Conservation (phyloP, 2,797 vertebrate species). For the Myripristis murdjan region DNA sequence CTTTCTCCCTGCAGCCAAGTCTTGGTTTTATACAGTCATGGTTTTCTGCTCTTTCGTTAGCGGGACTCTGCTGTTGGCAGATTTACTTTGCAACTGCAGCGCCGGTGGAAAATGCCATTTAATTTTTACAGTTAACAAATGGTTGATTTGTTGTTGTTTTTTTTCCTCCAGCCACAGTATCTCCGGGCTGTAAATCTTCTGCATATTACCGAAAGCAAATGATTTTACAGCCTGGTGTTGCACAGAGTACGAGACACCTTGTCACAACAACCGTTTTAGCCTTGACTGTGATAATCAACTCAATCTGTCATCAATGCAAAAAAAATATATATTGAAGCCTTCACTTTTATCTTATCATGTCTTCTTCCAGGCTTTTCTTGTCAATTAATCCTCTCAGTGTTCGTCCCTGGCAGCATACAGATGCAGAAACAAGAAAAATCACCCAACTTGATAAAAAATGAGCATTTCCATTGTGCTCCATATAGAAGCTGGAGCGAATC, state of each 20-base stretch:
- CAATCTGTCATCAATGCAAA: slow-evolving; percentile 32
- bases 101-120: slow-evolving; percentile 79
- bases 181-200: slow-evolving; percentile 42
- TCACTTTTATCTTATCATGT: slow-evolving; percentile 28
- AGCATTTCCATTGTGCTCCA: background rate
- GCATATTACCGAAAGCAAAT: background rate
- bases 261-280: slow-evolving; percentile 13
- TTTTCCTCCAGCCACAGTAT: slow-evolving; percentile 54
- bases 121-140: slow-evolving; percentile 69
- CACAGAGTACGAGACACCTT: background rate
- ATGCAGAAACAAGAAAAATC: background rate
- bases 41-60: slow-evolving; percentile 74
- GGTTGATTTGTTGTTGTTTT: slow-evolving; percentile 65
- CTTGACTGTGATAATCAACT: slow-evolving; percentile 20
- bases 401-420: background rate
- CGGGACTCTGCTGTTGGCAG: slow-evolving; percentile 68
- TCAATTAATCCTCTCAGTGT: background rate
- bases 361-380: slow-evolving; percentile 7
- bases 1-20: slow-evolving; percentile 75
- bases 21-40: slow-evolving; percentile 73
- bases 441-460: background rate
- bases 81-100: slow-evolving; percentile 58
- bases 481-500: background rate
- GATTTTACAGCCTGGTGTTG: background rate
- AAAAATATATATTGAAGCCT: slow-evolving; percentile 19